Evolutionary conservation across 2,888 invertebrate genomes (phyloP), one percentile per base, ranked within the genome.

Genomic region (Agonopterix alstromeriana): DNA sequence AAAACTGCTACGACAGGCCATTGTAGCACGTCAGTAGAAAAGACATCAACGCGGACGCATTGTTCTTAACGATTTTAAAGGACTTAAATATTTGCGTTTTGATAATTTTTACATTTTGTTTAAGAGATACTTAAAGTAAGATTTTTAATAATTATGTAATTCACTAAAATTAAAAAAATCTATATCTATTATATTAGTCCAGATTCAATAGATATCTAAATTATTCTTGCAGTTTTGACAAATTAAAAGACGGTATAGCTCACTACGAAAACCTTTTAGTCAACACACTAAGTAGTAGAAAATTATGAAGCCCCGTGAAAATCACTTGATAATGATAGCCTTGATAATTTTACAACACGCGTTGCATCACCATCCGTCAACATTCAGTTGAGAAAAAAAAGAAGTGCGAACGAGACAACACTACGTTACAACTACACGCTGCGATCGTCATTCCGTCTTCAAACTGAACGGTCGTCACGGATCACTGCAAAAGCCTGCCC

Each of bases 401-500:
- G 27, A 61, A 49, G 77, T 38, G 60, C 45, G 73, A 87, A 57
- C 48, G 77, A 76, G 87, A 86, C 77, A 55, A 56, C 70, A 59
- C 49, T 52, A 71, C 49, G 56, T 47, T 48, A 60, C 54, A 55
- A 49, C 58, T 54, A 63, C 56, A 53, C 57, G 52, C 67, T 49
- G 53, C 61, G 63, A 70, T 66, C 74, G 75, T 82, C 73, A 77
- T 69, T 82, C 72, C 84, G 64, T 71, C 85, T 83, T 82, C 70
- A 77, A 84, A 75, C 57, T 55, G 76, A 82, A 81, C 80, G 73
- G 74, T 73, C 80, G 80, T 82, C 80, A 85, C 77, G 80, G 77
- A 74, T 78, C 78, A 73, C 66, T 68, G 79, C 73, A 63, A 74
- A 77, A 77, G 82, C 77, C 87, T 63, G 81, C 87, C 87, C 87